These are phyloP conservation scores for Propithecus perrieri DNA, from an alignment of 2,797 vertebrate genomes.

Conservation along the genomic window DNA sequence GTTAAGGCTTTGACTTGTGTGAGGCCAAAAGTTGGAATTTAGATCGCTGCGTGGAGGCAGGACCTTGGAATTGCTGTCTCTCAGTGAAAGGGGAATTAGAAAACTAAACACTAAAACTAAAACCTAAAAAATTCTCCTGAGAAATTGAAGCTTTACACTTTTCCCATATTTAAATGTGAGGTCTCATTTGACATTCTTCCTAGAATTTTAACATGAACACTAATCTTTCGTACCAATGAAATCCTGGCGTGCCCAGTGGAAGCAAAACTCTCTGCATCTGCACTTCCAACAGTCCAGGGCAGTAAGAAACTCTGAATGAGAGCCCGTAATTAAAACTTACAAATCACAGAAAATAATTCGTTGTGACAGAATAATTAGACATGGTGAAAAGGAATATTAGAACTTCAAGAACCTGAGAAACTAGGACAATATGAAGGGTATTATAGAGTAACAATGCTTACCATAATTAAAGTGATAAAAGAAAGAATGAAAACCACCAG, in stretches of 20 bases:
- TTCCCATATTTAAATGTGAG: not conserved
- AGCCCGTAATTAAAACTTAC: not conserved
- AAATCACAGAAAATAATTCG: not conserved
- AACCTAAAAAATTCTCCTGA: not conserved
- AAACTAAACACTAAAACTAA: constrained; percentile 9
- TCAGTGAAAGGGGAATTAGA: not conserved
- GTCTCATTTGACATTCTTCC: not conserved
- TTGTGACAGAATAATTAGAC: not conserved
- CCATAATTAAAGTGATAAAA: not conserved
- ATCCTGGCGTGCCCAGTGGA: not conserved
- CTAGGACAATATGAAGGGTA: not conserved
- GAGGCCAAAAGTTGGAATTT: not conserved
- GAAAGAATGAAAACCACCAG: not conserved
- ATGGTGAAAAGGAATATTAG: not conserved
- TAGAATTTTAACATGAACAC: not conserved
- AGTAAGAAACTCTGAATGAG: not conserved
- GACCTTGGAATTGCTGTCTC: not conserved
- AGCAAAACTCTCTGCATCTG: not conserved
- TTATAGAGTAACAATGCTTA: not conserved
- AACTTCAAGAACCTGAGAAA: not conserved
- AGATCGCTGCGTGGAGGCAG: not conserved
- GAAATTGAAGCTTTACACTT: not conserved
- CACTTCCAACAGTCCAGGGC: not conserved
- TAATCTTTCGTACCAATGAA: not conserved
- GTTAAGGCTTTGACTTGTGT: not conserved